Evolutionary conservation across 2,888 invertebrate genomes (phyloP), one percentile per base, ranked within the genome.

Genomic region (Chloroclysta siterata): DNA sequence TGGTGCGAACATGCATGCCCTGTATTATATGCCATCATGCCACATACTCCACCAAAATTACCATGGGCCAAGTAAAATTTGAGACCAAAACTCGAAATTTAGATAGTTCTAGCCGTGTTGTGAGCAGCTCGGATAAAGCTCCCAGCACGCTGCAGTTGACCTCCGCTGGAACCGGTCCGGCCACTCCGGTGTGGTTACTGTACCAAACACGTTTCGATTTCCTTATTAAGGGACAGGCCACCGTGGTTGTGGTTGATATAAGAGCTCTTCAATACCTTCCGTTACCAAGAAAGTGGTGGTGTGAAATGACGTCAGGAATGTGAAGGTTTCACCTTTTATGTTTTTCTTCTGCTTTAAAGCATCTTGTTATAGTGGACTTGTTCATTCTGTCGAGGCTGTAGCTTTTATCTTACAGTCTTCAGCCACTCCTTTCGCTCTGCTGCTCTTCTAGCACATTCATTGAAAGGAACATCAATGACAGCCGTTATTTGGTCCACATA

Each of bases 201-300:
- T 46, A 17, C 46, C 46, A 58, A 61, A 61, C 65, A 53, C 39
- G 65, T 65, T 65, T 50, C 17, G 2, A 62, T 47, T 62, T 62
- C 62, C 62, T 56, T 53, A 57, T 47, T 39, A 39, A 39, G 47
- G 39, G 47, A 56, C 52, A 39, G 39, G 14, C 46, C 33, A 41
- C 48, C 7, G 46, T n/a, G 41, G 22, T 56, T 56, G 52, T 47
- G 52, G 55, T 33, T 54, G 33, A 60, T 48, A 47, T 28, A 46
- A 7, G 17, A 46, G n/a, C 50, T 15, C 33, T 33, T 11, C n/a
- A 42, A 48, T 15, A 46, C 5, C 15, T 42, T 55, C 33, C 54
- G 33, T 46, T 55, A 46, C 46, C 46, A 22, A 3, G 10, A 7
- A 17, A 46, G 33, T 50, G 46, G 29, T 53, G n/a, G 33, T 52